These are phyloP conservation scores for Eupithecia centaureata DNA, from an alignment of 2,888 invertebrate species.

Conservation along the genomic window DNA sequence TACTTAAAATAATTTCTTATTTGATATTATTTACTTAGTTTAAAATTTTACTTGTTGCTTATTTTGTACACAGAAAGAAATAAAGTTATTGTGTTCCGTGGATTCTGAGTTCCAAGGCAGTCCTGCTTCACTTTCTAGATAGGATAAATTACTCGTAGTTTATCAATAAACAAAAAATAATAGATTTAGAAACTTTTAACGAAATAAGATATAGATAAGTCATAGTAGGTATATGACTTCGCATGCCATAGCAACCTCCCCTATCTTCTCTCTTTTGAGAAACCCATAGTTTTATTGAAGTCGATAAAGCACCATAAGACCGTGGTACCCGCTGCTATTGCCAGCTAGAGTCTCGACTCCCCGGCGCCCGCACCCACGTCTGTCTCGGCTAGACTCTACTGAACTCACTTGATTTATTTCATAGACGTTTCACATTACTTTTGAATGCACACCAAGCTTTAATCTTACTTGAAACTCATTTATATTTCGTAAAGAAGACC, in stretches of 20 bases:
- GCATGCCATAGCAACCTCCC: not conserved
- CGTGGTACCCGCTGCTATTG: constrained; percentile 23
- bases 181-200: too few species aligned
- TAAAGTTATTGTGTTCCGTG: too few species aligned
- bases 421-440: constrained; percentile 1
- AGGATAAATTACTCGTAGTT: too few species aligned
- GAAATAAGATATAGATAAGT: too few species aligned
- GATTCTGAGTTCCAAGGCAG: too few species aligned
- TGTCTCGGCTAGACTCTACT: constrained; percentile 15
- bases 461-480: not conserved
- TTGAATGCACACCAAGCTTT: not conserved
- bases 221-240: not conserved
- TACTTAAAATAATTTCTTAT: too few species aligned
- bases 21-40: too few species aligned
- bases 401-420: constrained; percentile 16
- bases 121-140: too few species aligned
- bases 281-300: constrained; percentile 8
- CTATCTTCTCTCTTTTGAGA: constrained; percentile 14
- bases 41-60: too few species aligned
- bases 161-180: too few species aligned
- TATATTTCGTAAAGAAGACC: not conserved
- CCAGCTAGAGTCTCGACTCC: constrained; percentile 31
- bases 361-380: constrained; percentile 30
- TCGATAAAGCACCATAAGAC: constrained; percentile 29
- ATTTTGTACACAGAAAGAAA: too few species aligned